These are phyloP conservation scores for Pachyuromys duprasi DNA, from an alignment of 2,797 vertebrate species.

Conservation along the genomic window DNA sequence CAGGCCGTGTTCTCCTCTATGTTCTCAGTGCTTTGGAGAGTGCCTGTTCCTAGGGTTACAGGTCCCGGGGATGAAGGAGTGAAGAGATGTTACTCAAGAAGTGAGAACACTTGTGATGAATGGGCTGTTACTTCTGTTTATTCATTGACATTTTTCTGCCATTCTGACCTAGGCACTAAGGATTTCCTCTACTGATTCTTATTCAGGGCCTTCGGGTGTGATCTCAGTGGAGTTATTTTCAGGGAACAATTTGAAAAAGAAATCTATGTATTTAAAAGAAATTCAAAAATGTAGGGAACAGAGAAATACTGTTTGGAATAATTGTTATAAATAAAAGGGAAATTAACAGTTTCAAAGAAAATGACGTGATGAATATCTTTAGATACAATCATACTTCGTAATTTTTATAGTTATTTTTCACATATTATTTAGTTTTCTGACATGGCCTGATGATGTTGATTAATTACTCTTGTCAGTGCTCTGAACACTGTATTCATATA, in stretches of 20 bases:
- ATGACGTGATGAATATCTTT: background rate
- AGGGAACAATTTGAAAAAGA: background rate
- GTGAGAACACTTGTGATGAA: background rate
- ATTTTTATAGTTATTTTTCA: conserved; percentile 27
- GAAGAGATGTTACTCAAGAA: background rate
- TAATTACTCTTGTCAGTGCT: conserved; percentile 40
- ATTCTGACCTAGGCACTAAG: background rate
- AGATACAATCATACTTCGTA: background rate
- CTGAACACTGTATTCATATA: conserved; percentile 8
- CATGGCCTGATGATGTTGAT: background rate
- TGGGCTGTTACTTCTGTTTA: background rate
- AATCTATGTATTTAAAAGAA: background rate
- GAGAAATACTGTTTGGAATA: background rate
- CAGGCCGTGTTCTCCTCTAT: background rate
- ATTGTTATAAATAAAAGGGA: conserved; percentile 1
- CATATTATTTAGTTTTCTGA: conserved; percentile 48
- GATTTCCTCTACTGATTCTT: background rate
- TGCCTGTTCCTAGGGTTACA: background rate
- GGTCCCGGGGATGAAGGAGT: background rate
- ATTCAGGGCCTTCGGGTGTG: background rate
- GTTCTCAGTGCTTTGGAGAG: background rate
- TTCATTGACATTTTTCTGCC: background rate
- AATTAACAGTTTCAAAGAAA: conserved; percentile 43
- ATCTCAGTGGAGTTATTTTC: background rate
- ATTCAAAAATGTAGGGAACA: background rate